These are phyloP conservation scores for Alectoris magna DNA, from an alignment of 2,797 vertebrate genomes.

Conservation along the genomic window DNA sequence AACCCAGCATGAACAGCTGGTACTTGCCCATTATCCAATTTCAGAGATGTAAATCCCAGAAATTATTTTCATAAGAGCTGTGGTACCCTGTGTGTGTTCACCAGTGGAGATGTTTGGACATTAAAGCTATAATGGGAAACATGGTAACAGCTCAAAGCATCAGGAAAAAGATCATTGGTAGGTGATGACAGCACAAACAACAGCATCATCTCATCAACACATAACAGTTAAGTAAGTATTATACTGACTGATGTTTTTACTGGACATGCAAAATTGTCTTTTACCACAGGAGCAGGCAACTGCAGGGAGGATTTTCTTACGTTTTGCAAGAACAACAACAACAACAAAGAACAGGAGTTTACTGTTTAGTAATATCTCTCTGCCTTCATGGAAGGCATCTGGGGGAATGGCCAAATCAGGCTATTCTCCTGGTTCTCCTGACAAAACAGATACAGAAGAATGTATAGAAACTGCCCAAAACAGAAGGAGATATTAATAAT, in stretches of 20 bases:
- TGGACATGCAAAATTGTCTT: not conserved
- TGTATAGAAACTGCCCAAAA: not conserved
- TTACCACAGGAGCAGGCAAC: not conserved
- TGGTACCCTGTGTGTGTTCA: not conserved
- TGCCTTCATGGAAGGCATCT: not conserved
- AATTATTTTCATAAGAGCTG: not conserved
- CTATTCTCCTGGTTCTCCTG: not conserved
- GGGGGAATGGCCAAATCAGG: not conserved
- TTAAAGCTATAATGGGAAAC: not conserved
- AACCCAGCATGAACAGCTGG: not conserved
- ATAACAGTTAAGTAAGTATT: not conserved
- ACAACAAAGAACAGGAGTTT: not conserved
- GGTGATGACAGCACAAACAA: not conserved
- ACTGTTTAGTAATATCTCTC: not conserved
- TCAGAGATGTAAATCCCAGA: not conserved
- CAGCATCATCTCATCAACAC: not conserved
- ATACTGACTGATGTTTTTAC: not conserved
- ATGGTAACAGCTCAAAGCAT: not conserved
- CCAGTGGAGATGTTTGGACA: not conserved
- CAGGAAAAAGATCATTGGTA: not conserved
- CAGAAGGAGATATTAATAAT: not conserved
- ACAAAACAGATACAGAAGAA: not conserved
- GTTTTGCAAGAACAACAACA: not conserved
- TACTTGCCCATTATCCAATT: not conserved
- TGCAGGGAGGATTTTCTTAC: not conserved